Conservation (phyloP, 2,797 vertebrate species). For the Podarcis lilfordi region DNA sequence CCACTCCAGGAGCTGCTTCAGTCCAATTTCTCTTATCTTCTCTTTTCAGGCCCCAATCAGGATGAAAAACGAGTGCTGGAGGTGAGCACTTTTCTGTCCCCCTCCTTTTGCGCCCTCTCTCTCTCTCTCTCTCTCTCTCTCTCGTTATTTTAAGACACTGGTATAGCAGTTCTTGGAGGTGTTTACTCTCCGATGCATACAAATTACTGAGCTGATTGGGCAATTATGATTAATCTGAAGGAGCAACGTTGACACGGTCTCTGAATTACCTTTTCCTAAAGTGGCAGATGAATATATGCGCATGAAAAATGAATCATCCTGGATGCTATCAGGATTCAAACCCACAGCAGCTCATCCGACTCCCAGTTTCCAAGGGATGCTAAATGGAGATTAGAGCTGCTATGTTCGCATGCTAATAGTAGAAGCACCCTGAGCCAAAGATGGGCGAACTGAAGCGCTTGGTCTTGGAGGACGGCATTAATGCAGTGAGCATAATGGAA, state of each 20-base stretch:
- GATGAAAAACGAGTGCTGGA: background rate
- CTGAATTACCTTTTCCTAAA: background rate
- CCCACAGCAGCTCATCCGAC: background rate
- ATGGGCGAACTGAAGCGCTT: too few relatives aligned
- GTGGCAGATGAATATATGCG: background rate
- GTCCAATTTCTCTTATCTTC: background rate
- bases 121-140: background rate
- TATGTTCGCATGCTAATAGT: too few relatives aligned
- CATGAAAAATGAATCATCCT: background rate
- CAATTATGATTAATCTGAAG: slow-evolving; percentile 20
- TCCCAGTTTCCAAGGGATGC: too few relatives aligned
- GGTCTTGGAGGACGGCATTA: too few relatives aligned
- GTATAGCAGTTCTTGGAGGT: background rate
- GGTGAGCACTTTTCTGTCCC: background rate
- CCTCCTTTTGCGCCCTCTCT: too few relatives aligned
- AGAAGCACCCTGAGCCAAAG: too few relatives aligned
- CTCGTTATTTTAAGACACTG: background rate
- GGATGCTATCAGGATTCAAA: background rate
- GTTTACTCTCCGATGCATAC: background rate
- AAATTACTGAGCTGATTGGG: background rate
- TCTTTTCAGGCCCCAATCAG: background rate
- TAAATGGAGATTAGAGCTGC: too few relatives aligned
- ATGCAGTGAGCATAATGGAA: too few relatives aligned
- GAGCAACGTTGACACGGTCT: background rate
- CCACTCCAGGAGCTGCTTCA: background rate